phyloP scores from a whole-genome alignment of 2,888 invertebrate genomes.

The Creontiades dilutus region DNA sequence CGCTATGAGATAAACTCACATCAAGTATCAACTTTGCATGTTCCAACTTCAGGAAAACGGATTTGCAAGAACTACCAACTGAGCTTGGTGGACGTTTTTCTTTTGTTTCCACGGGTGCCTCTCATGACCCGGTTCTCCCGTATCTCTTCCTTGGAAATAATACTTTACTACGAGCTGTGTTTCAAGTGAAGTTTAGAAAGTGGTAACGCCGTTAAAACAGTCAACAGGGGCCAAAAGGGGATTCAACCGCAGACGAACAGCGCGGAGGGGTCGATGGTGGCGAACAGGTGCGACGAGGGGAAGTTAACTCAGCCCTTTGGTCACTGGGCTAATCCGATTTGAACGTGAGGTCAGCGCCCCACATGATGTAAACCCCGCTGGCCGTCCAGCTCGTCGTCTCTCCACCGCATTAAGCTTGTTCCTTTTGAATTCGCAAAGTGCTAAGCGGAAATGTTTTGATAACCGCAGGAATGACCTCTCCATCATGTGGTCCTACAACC shows the following conservation, averaged over 20 bases:
- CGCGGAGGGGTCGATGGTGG: neutral
- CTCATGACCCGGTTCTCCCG: neutral
- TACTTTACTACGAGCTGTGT: neutral
- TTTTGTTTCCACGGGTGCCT: neutral
- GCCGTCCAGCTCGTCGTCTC: neutral
- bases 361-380: constrained; percentile 38
- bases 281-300: constrained; percentile 41
- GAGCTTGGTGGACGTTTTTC: too few species aligned
- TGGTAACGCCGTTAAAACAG: constrained; percentile 39
- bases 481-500: neutral
- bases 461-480: constrained; percentile 30
- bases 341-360: constrained; percentile 65
- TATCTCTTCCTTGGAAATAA: neutral
- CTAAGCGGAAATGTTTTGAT: constrained; percentile 63
- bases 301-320: constrained; percentile 55
- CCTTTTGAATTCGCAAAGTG: constrained; percentile 61
- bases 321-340: constrained; percentile 61
- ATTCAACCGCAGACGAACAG: neutral
- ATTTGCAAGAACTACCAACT: too few species aligned
- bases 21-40: too few species aligned
- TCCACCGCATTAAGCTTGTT: constrained; percentile 23
- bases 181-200: neutral
- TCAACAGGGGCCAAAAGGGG: constrained; percentile 37
- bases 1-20: too few species aligned
- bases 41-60: too few species aligned